A percentile compares a stretch with the other conserved stretches of the same genome.
Evolutionary conservation across 1,140 invertebrate species (phyloP).

Genomic region (Drosophila leontia): DNA sequence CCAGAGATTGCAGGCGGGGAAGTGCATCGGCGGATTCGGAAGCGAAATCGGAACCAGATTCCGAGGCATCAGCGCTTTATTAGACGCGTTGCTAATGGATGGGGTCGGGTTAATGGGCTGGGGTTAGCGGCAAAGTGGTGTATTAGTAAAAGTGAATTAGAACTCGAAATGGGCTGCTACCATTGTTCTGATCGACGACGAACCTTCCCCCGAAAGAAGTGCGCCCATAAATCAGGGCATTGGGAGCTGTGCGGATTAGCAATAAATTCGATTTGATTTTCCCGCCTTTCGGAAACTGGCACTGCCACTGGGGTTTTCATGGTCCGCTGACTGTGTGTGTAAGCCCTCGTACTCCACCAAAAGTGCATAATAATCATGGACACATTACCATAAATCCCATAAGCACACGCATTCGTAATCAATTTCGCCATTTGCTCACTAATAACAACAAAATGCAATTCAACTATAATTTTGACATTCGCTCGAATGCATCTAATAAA

Average conservation of each 20-base stretch:
- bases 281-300: background rate
- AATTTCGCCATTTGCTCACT: slow-evolving; percentile 36
- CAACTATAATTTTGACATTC: slow-evolving; percentile 28
- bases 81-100: slow-evolving; percentile 53
- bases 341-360: slow-evolving; percentile 6
- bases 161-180: slow-evolving; percentile 26
- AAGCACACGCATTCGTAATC: slow-evolving; percentile 45
- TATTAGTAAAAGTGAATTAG: slow-evolving; percentile 54
- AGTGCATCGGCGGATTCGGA: slow-evolving; percentile 19
- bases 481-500: slow-evolving; percentile 15
- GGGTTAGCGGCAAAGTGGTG: slow-evolving; percentile 45
- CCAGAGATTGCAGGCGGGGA: slow-evolving; percentile 15
- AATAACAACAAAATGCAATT: slow-evolving; percentile 45
- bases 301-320: slow-evolving; percentile 7
- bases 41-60: slow-evolving; percentile 11
- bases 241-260: slow-evolving; percentile 31
- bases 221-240: slow-evolving; percentile 24
- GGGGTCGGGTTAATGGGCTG: slow-evolving; percentile 61
- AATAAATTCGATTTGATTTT: slow-evolving; percentile 52
- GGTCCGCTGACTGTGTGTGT: slow-evolving; percentile 13
- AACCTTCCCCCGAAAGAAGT: slow-evolving; percentile 11
- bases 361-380: slow-evolving; percentile 38
- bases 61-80: slow-evolving; percentile 46
- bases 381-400: slow-evolving; percentile 38
- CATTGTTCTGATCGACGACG: slow-evolving; percentile 40